Base-by-base conservation (phyloP, 2,797 vertebrate species). In the Spea hammondii region DNA sequence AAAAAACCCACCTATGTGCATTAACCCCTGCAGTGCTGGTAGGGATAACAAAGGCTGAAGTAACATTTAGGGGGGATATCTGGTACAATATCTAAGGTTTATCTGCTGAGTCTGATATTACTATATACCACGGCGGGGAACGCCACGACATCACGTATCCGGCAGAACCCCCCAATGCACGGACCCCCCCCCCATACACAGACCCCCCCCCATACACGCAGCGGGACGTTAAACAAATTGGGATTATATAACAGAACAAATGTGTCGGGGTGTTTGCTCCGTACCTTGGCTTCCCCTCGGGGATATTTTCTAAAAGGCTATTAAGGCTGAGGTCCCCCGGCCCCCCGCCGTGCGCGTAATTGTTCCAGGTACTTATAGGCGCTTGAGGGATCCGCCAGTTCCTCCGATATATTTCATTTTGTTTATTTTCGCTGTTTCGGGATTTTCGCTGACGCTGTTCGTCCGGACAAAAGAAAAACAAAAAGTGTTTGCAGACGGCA, bases 311-410 rank as follows among this genome's bases (percentile, higher is more conserved):
- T 17, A 44, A 74, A 62, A 45, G 59, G 4, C 72, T 47, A 64
- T 50, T 10, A 74, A 14, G 62, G 59, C 72, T 74, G 72, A 74
- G 57, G 47, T 51, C 44, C 51, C 72, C 54, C 51, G 47, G 64
- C 49, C 60, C 59, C 72, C 49, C 12, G 72, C 72, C 64, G 72
- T 47, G 62, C 59, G 51, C 45, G 59, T 74, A 74, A 74, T 74
- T 74, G 72, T 74, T 74, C 51, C 72, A 74, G 72, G 72, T 74
- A 74, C 44, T 50, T 64, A 74, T 51, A 64, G 17, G 51, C 55
- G 45, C n/a, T 64, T 12, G 47, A 64, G 59, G 64, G 64, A 64
- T 64, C 70, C 17, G 46, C 62, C n/a, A 50, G 47, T 32, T 32
- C 32, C 32, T 32, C 32, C 32, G 32, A 32, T 32, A 32, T 32